Evolutionary conservation across 2,113 vertebrate species (phyloP).

Genomic region (Aldabrachelys gigantea): DNA sequence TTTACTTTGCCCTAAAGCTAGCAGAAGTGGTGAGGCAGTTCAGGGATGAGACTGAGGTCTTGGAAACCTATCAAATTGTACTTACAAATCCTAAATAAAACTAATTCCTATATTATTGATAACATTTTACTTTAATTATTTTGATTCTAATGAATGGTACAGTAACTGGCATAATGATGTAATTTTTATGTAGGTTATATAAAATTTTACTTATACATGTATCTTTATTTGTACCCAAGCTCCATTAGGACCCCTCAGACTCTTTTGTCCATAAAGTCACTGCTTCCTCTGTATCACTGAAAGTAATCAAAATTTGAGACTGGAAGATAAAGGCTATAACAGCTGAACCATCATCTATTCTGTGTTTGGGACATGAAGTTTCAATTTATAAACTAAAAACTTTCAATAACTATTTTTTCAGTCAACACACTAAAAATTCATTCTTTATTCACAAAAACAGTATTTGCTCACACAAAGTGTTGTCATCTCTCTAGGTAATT

Average conservation of each 20-base stretch:
- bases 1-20: neutral
- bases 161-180: neutral
- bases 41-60: neutral
- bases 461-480: neutral
- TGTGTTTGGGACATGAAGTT: neutral
- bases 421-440: neutral
- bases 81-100: neutral
- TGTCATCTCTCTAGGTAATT: neutral
- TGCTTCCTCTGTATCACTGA: neutral
- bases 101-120: neutral
- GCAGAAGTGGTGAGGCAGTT: neutral
- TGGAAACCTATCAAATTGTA: neutral
- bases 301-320: neutral
- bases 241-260: neutral
- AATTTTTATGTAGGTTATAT: neutral
- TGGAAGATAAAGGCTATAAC: neutral
- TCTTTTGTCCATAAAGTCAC: neutral
- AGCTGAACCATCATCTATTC: neutral
- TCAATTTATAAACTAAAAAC: neutral
- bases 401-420: neutral
- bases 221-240: neutral
- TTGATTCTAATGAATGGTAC: neutral
- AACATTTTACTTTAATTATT: neutral
- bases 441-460: neutral
- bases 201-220: neutral